A percentile compares a stretch with the other conserved stretches of the same genome.
phyloP scores from a whole-genome alignment of 2,888 invertebrate species.

The Unio pictorum region DNA sequence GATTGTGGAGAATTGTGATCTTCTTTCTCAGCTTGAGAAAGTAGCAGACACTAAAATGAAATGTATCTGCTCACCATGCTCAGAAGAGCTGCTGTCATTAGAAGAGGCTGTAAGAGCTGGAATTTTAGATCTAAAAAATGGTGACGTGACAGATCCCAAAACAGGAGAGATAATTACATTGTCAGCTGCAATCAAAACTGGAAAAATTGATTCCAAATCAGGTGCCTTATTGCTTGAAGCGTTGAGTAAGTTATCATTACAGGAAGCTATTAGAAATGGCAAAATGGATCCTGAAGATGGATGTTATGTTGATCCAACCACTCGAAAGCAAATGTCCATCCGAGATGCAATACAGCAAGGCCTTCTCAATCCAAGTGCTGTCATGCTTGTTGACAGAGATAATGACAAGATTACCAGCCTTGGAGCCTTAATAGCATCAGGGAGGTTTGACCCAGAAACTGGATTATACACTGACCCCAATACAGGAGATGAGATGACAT shows the following conservation, averaged over 20 bases:
- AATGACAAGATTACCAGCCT: conserved; percentile 60
- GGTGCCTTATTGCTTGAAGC: conserved; percentile 58
- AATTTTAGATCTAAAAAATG: conserved; percentile 54
- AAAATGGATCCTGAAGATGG: conserved; percentile 72
- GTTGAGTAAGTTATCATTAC: conserved; percentile 69
- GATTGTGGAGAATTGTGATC: conserved; percentile 52
- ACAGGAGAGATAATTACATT: conserved; percentile 50
- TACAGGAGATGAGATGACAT: conserved; percentile 77
- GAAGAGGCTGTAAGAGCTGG: conserved; percentile 68
- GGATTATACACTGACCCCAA: conserved; percentile 78
- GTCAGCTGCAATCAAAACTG: conserved; percentile 57
- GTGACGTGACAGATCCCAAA: conserved; percentile 45
- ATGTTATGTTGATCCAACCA: conserved; percentile 67
- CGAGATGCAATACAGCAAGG: conserved; percentile 83
- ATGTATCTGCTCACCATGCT: conserved; percentile 81
- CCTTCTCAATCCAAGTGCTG: conserved; percentile 54
- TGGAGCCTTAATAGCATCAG: conserved; percentile 55
- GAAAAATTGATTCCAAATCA: conserved; percentile 51
- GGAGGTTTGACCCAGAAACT: conserved; percentile 76
- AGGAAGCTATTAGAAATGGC: conserved; percentile 66
- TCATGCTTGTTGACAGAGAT: conserved; percentile 65
- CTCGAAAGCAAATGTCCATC: conserved; percentile 75
- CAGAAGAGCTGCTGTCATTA: conserved; percentile 79
- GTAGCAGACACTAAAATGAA: conserved; percentile 79
- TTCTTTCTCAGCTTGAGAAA: conserved; percentile 52